phyloP scores from a whole-genome alignment of 2,888 invertebrate genomes.

The Dolichomitus sp. region DNA sequence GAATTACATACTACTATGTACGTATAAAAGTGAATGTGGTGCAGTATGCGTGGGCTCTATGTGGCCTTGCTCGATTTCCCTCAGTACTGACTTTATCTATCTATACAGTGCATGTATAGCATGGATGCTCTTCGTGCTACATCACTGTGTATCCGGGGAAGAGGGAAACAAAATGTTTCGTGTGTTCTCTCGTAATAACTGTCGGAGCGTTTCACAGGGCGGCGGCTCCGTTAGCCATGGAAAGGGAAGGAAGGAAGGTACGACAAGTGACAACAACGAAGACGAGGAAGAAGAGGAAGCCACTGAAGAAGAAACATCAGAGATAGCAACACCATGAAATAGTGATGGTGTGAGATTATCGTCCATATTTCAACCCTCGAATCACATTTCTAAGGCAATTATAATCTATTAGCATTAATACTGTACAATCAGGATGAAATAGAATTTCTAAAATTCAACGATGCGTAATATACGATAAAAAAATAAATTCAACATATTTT shows the following conservation, averaged over 20 bases:
- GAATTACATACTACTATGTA: background rate
- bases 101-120: background rate
- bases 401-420: background rate
- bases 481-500: no score
- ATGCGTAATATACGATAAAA: no score
- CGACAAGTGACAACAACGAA: slow-evolving; percentile 21
- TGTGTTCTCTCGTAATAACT: slow-evolving; percentile 62
- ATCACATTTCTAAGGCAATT: no score
- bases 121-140: slow-evolving; percentile 10
- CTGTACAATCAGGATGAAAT: background rate
- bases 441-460: background rate
- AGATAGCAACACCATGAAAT: background rate
- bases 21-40: slow-evolving; percentile 14
- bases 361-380: background rate
- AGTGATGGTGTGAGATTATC: background rate
- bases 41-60: background rate
- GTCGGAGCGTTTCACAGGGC: slow-evolving; percentile 53
- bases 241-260: background rate
- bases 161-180: slow-evolving; percentile 66
- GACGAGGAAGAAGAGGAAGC: background rate
- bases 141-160: background rate
- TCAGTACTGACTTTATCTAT: background rate
- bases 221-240: background rate
- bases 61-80: slow-evolving; percentile 29
- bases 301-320: background rate